phyloP scores from a whole-genome alignment of 1,140 invertebrate species.

The Limonius californicus region DNA sequence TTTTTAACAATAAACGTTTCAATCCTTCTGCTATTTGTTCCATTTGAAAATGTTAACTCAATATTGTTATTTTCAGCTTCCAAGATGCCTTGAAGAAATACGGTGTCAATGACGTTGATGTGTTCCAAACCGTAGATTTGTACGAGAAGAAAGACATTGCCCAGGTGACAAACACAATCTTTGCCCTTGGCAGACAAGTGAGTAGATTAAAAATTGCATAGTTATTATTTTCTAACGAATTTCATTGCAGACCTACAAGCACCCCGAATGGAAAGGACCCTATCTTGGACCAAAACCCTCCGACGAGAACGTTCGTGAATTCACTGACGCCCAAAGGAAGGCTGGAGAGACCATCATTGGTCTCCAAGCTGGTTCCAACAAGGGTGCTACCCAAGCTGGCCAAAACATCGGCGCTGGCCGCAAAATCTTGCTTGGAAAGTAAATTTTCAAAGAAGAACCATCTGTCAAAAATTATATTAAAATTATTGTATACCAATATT shows the following conservation, averaged over 20 bases:
- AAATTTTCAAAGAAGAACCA: slow-evolving; percentile 40
- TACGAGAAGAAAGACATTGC: slow-evolving; percentile 94
- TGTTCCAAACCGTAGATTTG: slow-evolving; percentile 95
- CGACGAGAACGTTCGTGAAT: slow-evolving; percentile 88
- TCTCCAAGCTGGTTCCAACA: slow-evolving; percentile 94
- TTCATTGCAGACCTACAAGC: slow-evolving; percentile 73
- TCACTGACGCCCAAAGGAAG: slow-evolving; percentile 85
- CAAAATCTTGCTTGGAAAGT: slow-evolving; percentile 86
- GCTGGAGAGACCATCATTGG: slow-evolving; percentile 89
- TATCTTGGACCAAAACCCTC: slow-evolving; percentile 84
- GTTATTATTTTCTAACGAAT: too few species aligned
- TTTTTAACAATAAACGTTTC: neutral
- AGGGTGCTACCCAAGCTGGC: slow-evolving; percentile 89
- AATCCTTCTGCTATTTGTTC: neutral
- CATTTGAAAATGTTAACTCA: too few species aligned
- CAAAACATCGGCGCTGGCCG: slow-evolving; percentile 89
- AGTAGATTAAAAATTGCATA: neutral
- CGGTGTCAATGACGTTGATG: slow-evolving; percentile 87
- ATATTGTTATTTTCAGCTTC: slow-evolving; percentile 61
- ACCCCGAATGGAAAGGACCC: slow-evolving; percentile 86
- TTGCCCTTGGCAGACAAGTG: slow-evolving; percentile 83
- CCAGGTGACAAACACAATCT: slow-evolving; percentile 89
- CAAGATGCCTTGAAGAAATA: slow-evolving; percentile 83
- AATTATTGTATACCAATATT: neutral
- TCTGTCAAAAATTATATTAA: neutral